phyloP scores from a whole-genome alignment of 2,888 invertebrate genomes.

The Eupithecia subumbrata region DNA sequence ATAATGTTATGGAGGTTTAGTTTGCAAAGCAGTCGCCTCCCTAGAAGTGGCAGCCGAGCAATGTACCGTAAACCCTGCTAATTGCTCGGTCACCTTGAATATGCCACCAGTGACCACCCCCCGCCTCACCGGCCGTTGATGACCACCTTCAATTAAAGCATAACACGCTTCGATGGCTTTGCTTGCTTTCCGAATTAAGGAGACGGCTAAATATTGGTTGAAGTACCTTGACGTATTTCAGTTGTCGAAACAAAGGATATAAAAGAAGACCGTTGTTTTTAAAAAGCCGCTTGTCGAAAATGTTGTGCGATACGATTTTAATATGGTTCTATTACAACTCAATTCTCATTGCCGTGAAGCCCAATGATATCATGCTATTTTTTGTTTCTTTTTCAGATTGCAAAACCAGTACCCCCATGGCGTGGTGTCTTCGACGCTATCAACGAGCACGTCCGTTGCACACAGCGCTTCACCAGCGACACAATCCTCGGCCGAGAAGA shows the following conservation, averaged over 20 bases:
- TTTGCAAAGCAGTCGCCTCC: neutral
- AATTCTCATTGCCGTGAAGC: neutral
- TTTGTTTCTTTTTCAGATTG: conserved; percentile 57
- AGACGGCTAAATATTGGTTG: neutral
- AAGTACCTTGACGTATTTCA: neutral
- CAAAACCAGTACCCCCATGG: conserved; percentile 63
- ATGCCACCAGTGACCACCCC: conserved; percentile 10
- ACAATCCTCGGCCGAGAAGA: conserved; percentile 65
- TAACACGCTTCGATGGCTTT: conserved; percentile 8
- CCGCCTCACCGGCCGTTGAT: neutral
- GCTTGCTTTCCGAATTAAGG: conserved; percentile 1
- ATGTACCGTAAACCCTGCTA: conserved; percentile 30
- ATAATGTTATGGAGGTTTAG: neutral
- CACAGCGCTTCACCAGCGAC: conserved; percentile 63
- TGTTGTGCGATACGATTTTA: neutral
- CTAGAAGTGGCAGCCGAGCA: conserved; percentile 19
- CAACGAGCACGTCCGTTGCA: conserved; percentile 68
- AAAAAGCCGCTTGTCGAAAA: neutral
- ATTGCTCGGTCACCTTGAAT: conserved; percentile 34
- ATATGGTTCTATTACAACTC: neutral
- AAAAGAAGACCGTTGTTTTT: neutral
- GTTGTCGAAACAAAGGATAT: neutral
- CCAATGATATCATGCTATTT: neutral
- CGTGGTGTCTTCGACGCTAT: conserved; percentile 62
- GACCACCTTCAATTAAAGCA: conserved; percentile 18